These are phyloP conservation scores for Corticium candelabrum DNA, from an alignment of 37 sponge, comb jelly and placozoan species.

Conservation along the genomic window DNA sequence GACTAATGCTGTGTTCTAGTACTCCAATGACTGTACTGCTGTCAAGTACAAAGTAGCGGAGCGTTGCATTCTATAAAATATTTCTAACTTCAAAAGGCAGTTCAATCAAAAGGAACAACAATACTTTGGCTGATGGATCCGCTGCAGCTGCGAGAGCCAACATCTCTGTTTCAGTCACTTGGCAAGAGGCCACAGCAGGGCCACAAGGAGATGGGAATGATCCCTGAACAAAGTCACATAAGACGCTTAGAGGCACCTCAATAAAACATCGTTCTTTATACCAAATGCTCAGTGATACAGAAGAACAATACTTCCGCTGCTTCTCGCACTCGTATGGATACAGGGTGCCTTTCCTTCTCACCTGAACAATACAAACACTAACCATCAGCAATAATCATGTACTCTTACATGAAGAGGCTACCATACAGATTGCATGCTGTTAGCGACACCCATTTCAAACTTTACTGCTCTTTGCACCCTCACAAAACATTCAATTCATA, in stretches of 20 bases:
- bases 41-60: constrained; percentile 74
- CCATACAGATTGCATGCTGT: too few species aligned
- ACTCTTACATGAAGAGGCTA: too few species aligned
- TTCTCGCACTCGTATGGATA: constrained; percentile 70
- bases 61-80: constrained; percentile 16
- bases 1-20: constrained; percentile 39
- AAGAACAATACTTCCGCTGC: constrained; percentile 70
- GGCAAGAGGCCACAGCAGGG: constrained; percentile 43
- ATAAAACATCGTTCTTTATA: too few species aligned
- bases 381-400: too few species aligned
- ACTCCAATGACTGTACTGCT: constrained; percentile 57
- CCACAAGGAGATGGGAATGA: constrained; percentile 76
- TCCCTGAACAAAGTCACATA: constrained; percentile 39
- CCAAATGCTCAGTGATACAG: constrained; percentile 55
- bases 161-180: constrained; percentile 51
- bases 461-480: too few species aligned
- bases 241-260: too few species aligned
- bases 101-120: too few species aligned
- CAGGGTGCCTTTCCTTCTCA: constrained; percentile 53
- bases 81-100: too few species aligned
- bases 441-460: too few species aligned
- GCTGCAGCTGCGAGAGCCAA: background rate
- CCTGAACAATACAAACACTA: too few species aligned
- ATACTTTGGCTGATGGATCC: too few species aligned
- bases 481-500: too few species aligned